A percentile compares a stretch with the other conserved stretches of the same genome.
Conservation (phyloP, 2,797 vertebrate genomes). For the Neosalanx taihuensis region DNA sequence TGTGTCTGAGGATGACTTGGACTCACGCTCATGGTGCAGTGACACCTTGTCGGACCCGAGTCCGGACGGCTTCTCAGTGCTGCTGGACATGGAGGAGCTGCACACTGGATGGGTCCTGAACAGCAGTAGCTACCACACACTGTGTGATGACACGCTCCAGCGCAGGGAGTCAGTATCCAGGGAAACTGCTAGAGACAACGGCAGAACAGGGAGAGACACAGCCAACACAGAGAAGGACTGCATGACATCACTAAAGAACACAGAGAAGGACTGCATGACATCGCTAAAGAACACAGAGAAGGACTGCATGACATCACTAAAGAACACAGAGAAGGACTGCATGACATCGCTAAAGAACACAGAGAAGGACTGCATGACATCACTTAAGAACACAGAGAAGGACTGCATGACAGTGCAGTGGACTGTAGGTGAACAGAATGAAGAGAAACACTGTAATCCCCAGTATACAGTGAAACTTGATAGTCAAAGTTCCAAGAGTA, state of each 20-base stretch:
- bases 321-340: not conserved
- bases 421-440: not conserved
- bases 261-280: constrained; percentile 3
- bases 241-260: not conserved
- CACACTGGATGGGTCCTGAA: constrained; percentile 15
- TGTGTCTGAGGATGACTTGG: constrained; percentile 69
- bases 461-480: too few relatives aligned
- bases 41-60: constrained; percentile 71
- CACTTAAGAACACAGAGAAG: not conserved
- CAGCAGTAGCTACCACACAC: constrained; percentile 21
- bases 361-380: not conserved
- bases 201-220: constrained; percentile 29
- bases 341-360: too few relatives aligned
- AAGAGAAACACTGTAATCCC: not conserved
- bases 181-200: constrained; percentile 4
- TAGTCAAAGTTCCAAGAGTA: too few relatives aligned
- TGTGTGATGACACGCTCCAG: constrained; percentile 32
- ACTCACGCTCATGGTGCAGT: constrained; percentile 73
- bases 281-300: constrained; percentile 14
- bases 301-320: not conserved
- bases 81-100: constrained; percentile 37
- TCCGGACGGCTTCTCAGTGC: constrained; percentile 29
- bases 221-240: constrained; percentile 18
- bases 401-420: not conserved
- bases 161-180: constrained; percentile 32